Conservation (phyloP, 1,140 invertebrate genomes). For the Drosophila sp. region DNA sequence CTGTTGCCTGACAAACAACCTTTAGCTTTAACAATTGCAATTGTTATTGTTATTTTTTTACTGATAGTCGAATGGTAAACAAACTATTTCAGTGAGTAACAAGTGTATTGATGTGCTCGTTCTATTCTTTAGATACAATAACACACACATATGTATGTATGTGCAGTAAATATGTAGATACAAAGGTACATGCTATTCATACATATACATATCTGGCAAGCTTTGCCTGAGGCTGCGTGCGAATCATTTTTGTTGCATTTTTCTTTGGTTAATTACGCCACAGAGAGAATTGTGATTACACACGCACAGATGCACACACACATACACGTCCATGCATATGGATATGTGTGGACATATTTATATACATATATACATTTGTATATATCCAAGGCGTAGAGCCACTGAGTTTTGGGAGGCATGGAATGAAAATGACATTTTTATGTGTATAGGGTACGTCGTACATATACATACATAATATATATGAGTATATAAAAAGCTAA, state of each 20-base stretch:
- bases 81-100: constrained; percentile 31
- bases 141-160: neutral
- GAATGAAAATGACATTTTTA: constrained; percentile 66
- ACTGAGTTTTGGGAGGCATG: constrained; percentile 5
- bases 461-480: neutral
- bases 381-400: constrained; percentile 9
- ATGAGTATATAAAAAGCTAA: constrained; percentile 10
- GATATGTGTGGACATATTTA: constrained; percentile 1
- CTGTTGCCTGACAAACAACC: constrained; percentile 32
- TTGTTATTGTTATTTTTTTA: constrained; percentile 29
- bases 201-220: constrained; percentile 17
- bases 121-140: constrained; percentile 25
- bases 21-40: constrained; percentile 21
- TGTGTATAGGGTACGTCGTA: constrained; percentile 33
- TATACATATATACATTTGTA: too few relatives aligned
- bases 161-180: neutral
- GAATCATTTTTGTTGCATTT: constrained; percentile 53
- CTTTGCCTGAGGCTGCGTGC: constrained; percentile 51
- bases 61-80: constrained; percentile 36
- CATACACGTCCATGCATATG: neutral
- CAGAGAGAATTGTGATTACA: constrained; percentile 43
- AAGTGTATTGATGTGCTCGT: constrained; percentile 34
- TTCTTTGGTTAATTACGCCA: constrained; percentile 72
- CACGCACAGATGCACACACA: constrained; percentile 7
- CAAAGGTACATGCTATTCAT: neutral